Evolutionary conservation across 2,113 vertebrate species (phyloP), one percentile per base, ranked within the genome.

Genomic region (Thunnus maccoyii): DNA sequence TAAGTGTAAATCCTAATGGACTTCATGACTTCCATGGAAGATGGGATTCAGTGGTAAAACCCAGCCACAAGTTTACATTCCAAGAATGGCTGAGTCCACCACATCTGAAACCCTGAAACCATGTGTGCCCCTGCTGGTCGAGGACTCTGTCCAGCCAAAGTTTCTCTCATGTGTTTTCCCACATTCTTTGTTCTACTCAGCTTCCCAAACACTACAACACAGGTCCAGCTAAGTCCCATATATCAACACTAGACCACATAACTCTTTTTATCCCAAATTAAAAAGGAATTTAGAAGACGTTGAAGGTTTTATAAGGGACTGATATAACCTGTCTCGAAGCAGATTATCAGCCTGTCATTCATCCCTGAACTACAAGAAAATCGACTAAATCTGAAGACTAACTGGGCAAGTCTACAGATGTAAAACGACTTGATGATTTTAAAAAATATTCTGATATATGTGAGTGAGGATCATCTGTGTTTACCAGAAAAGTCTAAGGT

Each of bases 41-140:
- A 72, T 6, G 15, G 22, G 51, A 46, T 46, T 48, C 73, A 50
- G 72, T 5, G 32, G 30, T 44, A 9, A 69, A 82, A 62, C 30
- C 17, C 16, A n/a, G 22, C 18, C 36, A 6, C 36, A 41, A 41
- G 36, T 41, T 41, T 41, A 41, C 36, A 41, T 41, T 41, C 36
- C 36, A 41, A 41, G 36, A 41, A 41, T 41, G 46, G 25, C 47
- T 32, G 17, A 51, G 64, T 41, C 10, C 10, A 12, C 25, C 48
- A 44, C 15, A 5, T 54, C 48, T 22, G 22, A 46, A 46, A 51
- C 30, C 55, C 16, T 61, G 20, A 61, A 77, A 61, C 36, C 4
- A 68, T 18, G 6, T 54, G 65, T 36, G 25, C 10, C 36, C 36
- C 36, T 9, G 36, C 36, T 41, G 36, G 36, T 32, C 11, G 5